These are phyloP conservation scores for Dallia pectoralis DNA, from an alignment of 2,797 vertebrate species.

Conservation along the genomic window DNA sequence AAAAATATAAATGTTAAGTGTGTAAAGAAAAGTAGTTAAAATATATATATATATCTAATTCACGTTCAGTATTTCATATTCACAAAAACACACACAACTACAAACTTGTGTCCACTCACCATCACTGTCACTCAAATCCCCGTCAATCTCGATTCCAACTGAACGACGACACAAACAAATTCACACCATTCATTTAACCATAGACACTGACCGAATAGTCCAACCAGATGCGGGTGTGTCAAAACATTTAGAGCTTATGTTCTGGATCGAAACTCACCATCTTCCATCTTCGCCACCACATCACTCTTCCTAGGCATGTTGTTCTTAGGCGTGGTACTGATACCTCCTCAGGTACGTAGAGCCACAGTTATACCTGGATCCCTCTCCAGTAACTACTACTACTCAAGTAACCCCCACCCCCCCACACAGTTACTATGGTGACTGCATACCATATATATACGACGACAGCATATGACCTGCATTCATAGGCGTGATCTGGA, in stretches of 20 bases:
- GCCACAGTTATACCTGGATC: slow-evolving; percentile 7
- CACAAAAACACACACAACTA: background rate
- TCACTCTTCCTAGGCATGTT: slow-evolving; percentile 83
- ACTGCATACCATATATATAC: too few species aligned
- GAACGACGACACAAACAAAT: slow-evolving; percentile 38
- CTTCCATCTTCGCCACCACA: slow-evolving; percentile 66
- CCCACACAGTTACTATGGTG: slow-evolving; percentile 59
- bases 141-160: slow-evolving; percentile 86
- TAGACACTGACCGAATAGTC: background rate
- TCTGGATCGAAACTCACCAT: slow-evolving; percentile 75
- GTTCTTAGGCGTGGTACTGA: slow-evolving; percentile 8
- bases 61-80: background rate
- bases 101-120: slow-evolving; percentile 67
- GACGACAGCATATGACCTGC: slow-evolving; percentile 55
- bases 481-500: slow-evolving; percentile 18
- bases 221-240: background rate
- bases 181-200: background rate
- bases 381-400: slow-evolving; percentile 63
- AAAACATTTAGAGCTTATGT: background rate
- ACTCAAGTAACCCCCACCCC: background rate
- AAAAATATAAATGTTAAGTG: background rate
- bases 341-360: slow-evolving; percentile 27
- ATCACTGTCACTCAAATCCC: slow-evolving; percentile 74
- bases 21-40: background rate
- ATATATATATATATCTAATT: background rate